Percentiles rank a stretch among this genome's conserved stretches.
Evolutionary conservation across 2,888 invertebrate genomes (phyloP).

Genomic region (Drosophila maculinotata): DNA sequence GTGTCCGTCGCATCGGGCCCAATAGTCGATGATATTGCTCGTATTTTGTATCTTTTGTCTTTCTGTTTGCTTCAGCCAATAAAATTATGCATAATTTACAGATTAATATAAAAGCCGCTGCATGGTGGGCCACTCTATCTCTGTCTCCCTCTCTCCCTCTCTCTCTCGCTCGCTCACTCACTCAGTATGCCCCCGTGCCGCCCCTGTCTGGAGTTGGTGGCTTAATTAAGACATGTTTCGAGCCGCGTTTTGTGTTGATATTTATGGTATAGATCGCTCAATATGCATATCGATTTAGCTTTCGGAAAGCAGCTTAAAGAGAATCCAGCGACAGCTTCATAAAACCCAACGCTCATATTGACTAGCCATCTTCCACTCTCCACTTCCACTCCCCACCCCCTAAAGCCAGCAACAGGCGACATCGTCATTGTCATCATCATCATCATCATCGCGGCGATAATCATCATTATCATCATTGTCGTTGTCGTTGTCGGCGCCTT

Average conservation of each 20-base stretch:
- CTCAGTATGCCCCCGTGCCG: background rate
- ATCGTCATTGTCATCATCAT: slow-evolving; percentile 33
- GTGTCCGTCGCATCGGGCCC: slow-evolving; percentile 34
- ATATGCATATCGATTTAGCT: slow-evolving; percentile 73
- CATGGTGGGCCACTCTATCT: slow-evolving; percentile 57
- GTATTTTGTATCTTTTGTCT: slow-evolving; percentile 53
- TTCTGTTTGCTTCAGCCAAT: slow-evolving; percentile 47
- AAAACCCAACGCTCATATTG: slow-evolving; percentile 46
- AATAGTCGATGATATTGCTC: slow-evolving; percentile 40
- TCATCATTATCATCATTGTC: slow-evolving; percentile 6
- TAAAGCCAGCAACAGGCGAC: slow-evolving; percentile 34
- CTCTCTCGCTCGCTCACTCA: background rate
- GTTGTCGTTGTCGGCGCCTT: slow-evolving; percentile 61
- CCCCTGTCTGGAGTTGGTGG: slow-evolving; percentile 39
- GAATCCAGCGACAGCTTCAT: slow-evolving; percentile 64
- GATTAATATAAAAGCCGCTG: slow-evolving; percentile 64
- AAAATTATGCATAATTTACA: slow-evolving; percentile 79
- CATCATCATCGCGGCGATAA: background rate
- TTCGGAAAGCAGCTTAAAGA: slow-evolving; percentile 59
- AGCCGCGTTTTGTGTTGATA: slow-evolving; percentile 71
- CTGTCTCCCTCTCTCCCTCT: background rate
- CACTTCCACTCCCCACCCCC: background rate
- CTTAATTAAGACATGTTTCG: slow-evolving; percentile 79
- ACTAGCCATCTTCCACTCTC: slow-evolving; percentile 19
- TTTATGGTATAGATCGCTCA: slow-evolving; percentile 76